Base-by-base conservation (phyloP, 1,140 invertebrate species). In the Drosophila biarmipes region DNA sequence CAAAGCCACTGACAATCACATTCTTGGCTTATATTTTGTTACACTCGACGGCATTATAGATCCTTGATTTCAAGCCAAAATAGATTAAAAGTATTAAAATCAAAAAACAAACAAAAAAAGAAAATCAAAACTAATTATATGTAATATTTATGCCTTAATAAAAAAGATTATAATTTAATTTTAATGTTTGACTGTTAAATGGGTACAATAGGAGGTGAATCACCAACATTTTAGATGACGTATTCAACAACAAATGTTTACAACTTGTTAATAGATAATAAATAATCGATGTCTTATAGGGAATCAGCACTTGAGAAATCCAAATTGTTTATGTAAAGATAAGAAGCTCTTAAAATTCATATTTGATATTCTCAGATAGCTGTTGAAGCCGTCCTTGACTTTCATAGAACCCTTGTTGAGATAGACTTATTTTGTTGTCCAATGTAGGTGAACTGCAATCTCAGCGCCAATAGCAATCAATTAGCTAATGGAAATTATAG, bases 71-170 rank as follows among this genome's bases (percentile, higher is more conserved):
- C 35, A 69, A 69, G 51, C 66, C 66, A 69, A 69, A 69, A 45
- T 69, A 69, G 66, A 27, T 55, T 69, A 69, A 69, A 66, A 69
- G 66, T 69, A 55, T 69, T 69, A 69, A 17, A 29, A 8, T 45
- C 10, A 11, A 59, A 59, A 31, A 35, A 27, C 11, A 27, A 49
- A 40, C 24, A 56, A 27, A 12, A 2, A 46, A 11, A 19, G 56
- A 35, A 12, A 51, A 63, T 42, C 37, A 64, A 51, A 66, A 63
- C 17, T 6, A 42, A 40, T 19, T 42, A 42, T 37, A 34, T 67
- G 21, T 19, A 46, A 64, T 51, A 51, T 67, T 63, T 63, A 35
- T 45, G 12, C 40, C 38, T 51, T 34, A 63, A 67, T 67, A 49
- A 62, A 67, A 67, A 43, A 12, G n/a, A 24, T 34, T 48, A 49